Base-by-base conservation (phyloP, 2,797 vertebrate species). In the Chelon auratus region DNA sequence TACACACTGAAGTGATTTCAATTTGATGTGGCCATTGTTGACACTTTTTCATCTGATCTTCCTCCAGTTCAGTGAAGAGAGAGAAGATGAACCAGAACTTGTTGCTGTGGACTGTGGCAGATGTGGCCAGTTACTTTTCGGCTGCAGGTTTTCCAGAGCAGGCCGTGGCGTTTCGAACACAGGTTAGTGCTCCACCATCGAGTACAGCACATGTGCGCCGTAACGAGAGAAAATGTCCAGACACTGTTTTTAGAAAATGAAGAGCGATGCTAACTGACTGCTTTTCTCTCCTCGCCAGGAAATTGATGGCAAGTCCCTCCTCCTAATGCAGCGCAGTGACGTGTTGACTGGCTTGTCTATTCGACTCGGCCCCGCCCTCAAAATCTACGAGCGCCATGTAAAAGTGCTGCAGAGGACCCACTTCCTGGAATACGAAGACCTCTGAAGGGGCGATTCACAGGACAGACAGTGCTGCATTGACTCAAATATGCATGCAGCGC, bases 341-440 rank as follows among this genome's bases (percentile, higher is more conserved):
- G 97, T 97, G 71, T 84, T 97, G 84, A 97, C 96, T 0, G 97
- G 97, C 51, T 82, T 97, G 77, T 97, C 96, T 1, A 97, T 97
- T 90, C 95, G 96, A 80, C 95, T 97, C 8, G 97, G 97, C 47
- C 97, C 97, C 0, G 97, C 97, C 47, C 95, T 97, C 67, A 97
- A 97, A 87, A 97, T 97, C 87, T 97, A 97, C 0, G 96, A 97
- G 93, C 95, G 95, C 36, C 97, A 97, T 3, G 93, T 97, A 33
- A 97, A 97, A 87, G 94, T 95, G 84, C 93, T 97, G 63, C 97
- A 97, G 87, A 95, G 95, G 87, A 95, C 95, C 92, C 96, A 97
- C 85, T 97, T 97, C 75, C 94, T 96, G 87, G 96, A 96, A 9
- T 96, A 93, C 0, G 93, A 95, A 51, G 91, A 95, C 11, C 91